phyloP scores from a whole-genome alignment of 2,888 invertebrate genomes.

The Ectobius pallidus region DNA sequence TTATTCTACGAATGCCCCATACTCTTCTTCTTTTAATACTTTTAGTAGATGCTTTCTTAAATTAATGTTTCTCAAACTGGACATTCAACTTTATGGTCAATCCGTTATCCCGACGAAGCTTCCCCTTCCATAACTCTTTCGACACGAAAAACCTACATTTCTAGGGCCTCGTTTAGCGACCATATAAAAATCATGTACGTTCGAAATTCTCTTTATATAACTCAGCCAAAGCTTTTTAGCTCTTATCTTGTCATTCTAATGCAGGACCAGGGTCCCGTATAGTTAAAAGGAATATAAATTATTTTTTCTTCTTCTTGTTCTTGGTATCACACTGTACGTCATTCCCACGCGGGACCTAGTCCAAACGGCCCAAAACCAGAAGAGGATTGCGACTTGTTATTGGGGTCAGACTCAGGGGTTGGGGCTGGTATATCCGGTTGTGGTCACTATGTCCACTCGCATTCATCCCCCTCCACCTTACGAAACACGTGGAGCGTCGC shows the following conservation, averaged over 20 bases:
- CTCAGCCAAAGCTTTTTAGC: neutral
- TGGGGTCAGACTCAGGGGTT: neutral
- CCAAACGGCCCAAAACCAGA: neutral
- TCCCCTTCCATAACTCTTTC: too few relatives aligned
- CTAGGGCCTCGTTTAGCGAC: neutral
- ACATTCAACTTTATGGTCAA: conserved; percentile 9
- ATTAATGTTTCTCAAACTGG: conserved; percentile 1
- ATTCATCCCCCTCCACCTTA: neutral
- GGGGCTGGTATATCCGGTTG: neutral
- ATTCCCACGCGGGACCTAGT: neutral
- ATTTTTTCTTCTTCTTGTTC: neutral
- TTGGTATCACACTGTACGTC: neutral
- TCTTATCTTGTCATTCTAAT: conserved; percentile 14
- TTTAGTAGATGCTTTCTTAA: conserved; percentile 1
- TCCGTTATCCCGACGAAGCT: neutral
- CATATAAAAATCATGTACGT: neutral
- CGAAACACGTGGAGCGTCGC: too few relatives aligned
- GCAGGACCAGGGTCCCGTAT: neutral
- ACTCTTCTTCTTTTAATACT: neutral
- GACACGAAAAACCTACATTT: neutral
- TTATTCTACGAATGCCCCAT: neutral
- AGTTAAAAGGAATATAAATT: neutral
- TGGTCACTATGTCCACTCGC: neutral
- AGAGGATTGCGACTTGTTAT: neutral
- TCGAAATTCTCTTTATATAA: neutral